These are phyloP conservation scores for Mesochorus sp. DNA, from an alignment of 2,888 invertebrate species.

Conservation along the genomic window DNA sequence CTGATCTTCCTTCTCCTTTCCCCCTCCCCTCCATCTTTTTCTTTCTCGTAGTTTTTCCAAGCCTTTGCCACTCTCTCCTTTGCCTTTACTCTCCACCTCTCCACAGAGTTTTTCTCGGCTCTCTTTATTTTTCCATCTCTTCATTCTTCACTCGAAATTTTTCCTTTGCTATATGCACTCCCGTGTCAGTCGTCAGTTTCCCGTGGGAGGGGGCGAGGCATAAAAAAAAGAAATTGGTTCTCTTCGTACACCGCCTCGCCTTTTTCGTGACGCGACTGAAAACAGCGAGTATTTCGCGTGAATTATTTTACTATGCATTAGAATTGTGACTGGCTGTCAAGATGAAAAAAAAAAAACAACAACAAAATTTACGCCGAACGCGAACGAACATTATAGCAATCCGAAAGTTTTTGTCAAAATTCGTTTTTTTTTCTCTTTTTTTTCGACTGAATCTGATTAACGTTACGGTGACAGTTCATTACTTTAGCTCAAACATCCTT, in stretches of 20 bases:
- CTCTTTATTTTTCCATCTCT: conserved; percentile 51
- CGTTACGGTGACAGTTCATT: neutral
- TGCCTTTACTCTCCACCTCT: conserved; percentile 5
- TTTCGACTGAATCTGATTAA: neutral
- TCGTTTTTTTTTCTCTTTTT: too few relatives aligned
- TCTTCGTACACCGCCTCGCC: neutral
- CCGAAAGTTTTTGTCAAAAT: too few relatives aligned
- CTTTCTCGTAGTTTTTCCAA: conserved; percentile 9
- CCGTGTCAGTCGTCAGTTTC: conserved; percentile 27
- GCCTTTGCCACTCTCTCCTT: conserved; percentile 13
- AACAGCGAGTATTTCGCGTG: neutral
- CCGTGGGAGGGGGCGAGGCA: neutral
- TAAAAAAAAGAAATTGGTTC: conserved; percentile 20
- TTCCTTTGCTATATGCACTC: conserved; percentile 25
- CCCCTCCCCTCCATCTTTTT: neutral
- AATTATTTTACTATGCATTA: conserved; percentile 17
- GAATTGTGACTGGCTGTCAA: neutral
- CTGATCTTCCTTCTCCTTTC: conserved; percentile 26
- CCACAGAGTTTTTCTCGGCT: conserved; percentile 17
- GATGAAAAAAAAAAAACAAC: neutral
- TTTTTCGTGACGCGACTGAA: conserved; percentile 4
- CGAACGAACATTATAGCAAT: neutral
- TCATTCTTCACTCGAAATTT: conserved; percentile 37
- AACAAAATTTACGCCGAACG: neutral
- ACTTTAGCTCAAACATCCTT: neutral